These are phyloP conservation scores for Petrocephalus microphthalmus DNA, from an alignment of 2,113 vertebrate genomes.

Conservation along the genomic window DNA sequence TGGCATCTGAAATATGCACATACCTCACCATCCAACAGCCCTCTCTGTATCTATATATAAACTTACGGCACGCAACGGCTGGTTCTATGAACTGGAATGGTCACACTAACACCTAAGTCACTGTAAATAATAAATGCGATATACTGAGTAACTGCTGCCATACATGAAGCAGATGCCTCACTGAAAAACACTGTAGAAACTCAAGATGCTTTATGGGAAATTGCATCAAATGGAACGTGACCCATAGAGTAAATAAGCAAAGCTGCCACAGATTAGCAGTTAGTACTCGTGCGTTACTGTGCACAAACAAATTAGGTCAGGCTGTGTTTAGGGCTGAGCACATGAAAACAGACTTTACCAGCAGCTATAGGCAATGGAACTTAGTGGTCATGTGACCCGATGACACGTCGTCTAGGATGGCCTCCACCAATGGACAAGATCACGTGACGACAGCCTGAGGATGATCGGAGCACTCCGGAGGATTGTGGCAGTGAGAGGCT, in stretches of 20 bases:
- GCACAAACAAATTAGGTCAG: background rate
- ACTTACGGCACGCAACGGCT: background rate
- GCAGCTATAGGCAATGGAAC: background rate
- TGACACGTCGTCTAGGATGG: background rate
- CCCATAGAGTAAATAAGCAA: background rate
- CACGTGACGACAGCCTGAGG: background rate
- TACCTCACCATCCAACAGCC: background rate
- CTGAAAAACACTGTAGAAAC: background rate
- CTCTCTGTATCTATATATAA: background rate
- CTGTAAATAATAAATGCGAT: constrained; percentile 3
- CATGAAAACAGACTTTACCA: background rate
- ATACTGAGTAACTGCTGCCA: background rate
- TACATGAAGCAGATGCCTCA: background rate
- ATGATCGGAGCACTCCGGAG: background rate
- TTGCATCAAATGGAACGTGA: background rate
- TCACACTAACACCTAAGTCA: background rate
- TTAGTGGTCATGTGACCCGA: background rate
- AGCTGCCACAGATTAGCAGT: background rate
- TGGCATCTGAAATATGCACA: background rate
- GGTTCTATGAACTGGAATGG: background rate
- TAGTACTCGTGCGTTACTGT: background rate
- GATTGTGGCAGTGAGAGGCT: background rate
- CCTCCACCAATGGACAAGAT: background rate
- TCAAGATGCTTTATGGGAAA: background rate
- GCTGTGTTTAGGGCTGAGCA: background rate